Conservation (phyloP, 64 coral and sea anemone genomes). For the Dendrophyllia cribrosa region DNA sequence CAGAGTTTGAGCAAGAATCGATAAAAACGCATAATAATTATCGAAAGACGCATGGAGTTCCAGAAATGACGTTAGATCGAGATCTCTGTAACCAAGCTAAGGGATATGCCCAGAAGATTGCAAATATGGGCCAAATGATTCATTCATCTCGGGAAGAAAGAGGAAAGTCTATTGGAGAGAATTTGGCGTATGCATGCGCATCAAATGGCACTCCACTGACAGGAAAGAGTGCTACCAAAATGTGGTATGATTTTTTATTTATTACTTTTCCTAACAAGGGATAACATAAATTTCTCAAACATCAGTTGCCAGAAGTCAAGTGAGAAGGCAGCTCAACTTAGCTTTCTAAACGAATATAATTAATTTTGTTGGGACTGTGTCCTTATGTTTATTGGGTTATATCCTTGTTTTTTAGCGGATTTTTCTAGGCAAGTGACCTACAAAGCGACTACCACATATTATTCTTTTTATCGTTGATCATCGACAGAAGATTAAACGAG, state of each 20-base stretch:
- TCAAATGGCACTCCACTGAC: constrained; percentile 73
- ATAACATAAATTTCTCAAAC: no score
- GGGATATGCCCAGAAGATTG: constrained; percentile 80
- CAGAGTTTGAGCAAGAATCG: constrained; percentile 77
- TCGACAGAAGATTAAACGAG: no score
- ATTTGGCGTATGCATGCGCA: constrained; percentile 76
- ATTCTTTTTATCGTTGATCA: no score
- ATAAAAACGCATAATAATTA: constrained; percentile 78
- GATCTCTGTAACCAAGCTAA: constrained; percentile 65
- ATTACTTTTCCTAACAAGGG: no score
- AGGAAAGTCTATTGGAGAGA: constrained; percentile 65
- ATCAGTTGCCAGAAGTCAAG: no score
- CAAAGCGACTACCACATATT: no score
- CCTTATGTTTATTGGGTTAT: no score
- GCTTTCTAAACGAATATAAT: no score
- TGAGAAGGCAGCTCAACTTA: no score
- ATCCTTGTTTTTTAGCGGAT: no score
- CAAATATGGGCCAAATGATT: constrained; percentile 37
- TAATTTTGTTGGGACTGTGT: no score
- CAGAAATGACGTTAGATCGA: constrained; percentile 57
- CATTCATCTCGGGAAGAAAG: constrained; percentile 64
- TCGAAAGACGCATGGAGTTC: constrained; percentile 64
- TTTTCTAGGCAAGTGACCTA: no score
- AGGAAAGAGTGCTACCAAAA: constrained; percentile 71
- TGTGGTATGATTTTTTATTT: constrained; percentile 55